Evolutionary conservation across 2,797 vertebrate genomes (phyloP).

Genomic region (Heterohyrax brucei): DNA sequence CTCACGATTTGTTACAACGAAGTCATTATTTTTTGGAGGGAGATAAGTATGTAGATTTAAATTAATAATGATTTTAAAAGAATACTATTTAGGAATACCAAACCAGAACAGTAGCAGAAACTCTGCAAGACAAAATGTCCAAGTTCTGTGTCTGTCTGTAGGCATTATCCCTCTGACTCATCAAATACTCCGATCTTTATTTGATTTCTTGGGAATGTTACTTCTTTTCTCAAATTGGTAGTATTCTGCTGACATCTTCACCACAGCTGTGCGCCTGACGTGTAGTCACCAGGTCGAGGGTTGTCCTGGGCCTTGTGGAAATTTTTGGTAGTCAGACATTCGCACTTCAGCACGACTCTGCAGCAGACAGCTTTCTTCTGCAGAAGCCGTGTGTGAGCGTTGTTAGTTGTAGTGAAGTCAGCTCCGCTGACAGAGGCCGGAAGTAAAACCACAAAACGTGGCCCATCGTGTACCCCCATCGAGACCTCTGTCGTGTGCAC

Average conservation of each 20-base stretch:
- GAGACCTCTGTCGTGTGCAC: too few species aligned
- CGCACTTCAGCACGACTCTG: neutral
- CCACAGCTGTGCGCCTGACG: rapidly evolving
- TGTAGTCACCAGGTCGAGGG: neutral
- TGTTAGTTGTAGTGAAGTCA: too few species aligned
- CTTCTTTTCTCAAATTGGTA: neutral
- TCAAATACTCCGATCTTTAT: neutral
- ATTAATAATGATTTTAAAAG: neutral
- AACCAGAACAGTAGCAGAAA: too few species aligned
- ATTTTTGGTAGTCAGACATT: neutral
- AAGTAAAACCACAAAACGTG: too few species aligned
- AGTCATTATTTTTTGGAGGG: neutral
- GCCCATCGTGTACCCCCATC: too few species aligned
- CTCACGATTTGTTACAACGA: neutral
- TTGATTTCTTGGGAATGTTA: neutral
- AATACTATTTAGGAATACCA: neutral
- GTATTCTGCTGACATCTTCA: neutral
- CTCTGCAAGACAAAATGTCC: neutral
- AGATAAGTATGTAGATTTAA: neutral
- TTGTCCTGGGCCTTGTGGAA: too few species aligned
- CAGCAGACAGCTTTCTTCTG: neutral
- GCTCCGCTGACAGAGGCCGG: too few species aligned
- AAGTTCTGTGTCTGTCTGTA: neutral
- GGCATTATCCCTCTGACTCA: rapidly evolving
- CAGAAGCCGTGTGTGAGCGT: neutral